Base-by-base conservation (phyloP, 2,888 invertebrate species). In the Automeris io region DNA sequence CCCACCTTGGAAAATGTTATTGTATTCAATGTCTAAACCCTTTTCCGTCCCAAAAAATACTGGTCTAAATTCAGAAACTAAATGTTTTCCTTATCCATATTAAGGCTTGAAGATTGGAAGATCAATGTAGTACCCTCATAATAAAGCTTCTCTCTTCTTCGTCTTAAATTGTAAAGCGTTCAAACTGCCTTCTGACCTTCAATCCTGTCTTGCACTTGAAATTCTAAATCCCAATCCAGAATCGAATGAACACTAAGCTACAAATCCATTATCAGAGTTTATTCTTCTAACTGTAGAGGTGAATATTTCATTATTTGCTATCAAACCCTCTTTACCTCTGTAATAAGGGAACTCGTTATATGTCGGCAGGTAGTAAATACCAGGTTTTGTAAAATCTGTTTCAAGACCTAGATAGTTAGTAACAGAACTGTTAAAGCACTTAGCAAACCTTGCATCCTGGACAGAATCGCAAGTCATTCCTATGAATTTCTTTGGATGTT, bases 401-500 rank as follows among this genome's bases (percentile, higher is more conserved):
- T 75, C 74, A 6, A 70, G 16, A 0, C 85, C 85, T 0, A 79
- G 33, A 21, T 74, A 77, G 47, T 85, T 85, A 0, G 58, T 63
- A 1, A 48, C 57, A 0, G 72, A 56, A 36, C 60, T 73, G 26
- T 81, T 77, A 5, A 57, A 82, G 37, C 86, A 86, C 1, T 70
- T 68, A 0, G 81, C 73, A 1, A 70, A 61, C 7, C 85, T 58
- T 0, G 86, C 86, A 1, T 77, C 74, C 45, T 85, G 81, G 0
- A 85, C 62, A 0, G 71, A 65, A 13, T 77, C 55, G 21, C 86
- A 86, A 45, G 72, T 58, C 0, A 79, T 39, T 0, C 54, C 78
- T 0, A 85, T 74, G 24, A 86, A 86, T 39, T 75, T 76, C 36
- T 72, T 80, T 0, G 85, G 80, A 23, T 85, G 66, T n/a, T 82